phyloP scores from a whole-genome alignment of 64 coral and sea anemone genomes.

The Anthopleura sola region DNA sequence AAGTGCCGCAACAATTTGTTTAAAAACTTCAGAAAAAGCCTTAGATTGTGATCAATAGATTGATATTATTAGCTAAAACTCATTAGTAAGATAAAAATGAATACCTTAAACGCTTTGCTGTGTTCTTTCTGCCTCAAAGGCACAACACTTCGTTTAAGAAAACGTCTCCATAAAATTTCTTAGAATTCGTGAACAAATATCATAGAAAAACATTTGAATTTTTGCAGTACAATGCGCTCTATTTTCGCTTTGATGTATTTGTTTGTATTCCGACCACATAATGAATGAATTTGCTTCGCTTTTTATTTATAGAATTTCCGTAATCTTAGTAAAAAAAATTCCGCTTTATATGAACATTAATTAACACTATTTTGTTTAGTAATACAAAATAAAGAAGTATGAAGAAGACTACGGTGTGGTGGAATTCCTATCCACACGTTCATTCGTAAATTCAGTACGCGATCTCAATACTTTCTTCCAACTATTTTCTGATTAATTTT shows the following conservation, averaged over 20 bases:
- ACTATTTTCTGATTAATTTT: no score
- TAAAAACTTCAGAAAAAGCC: neutral
- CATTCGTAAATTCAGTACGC: neutral
- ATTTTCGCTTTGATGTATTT: neutral
- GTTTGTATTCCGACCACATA: neutral
- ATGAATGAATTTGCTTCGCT: neutral
- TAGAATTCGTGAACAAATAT: no score
- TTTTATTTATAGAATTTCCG: slow-evolving; percentile 9
- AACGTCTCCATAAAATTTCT: no score
- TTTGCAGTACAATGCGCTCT: no score
- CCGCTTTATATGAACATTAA: neutral
- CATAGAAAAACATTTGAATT: no score
- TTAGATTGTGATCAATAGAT: no score
- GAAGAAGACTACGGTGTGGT: neutral
- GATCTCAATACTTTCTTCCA: no score
- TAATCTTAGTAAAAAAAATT: neutral
- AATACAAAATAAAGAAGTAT: slow-evolving; percentile 9
- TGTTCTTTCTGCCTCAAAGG: neutral
- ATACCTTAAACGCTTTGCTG: neutral
- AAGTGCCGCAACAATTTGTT: neutral
- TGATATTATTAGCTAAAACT: no score
- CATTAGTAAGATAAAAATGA: no score
- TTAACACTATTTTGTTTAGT: slow-evolving; percentile 1
- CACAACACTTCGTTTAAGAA: neutral
- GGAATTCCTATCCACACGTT: slow-evolving; percentile 5